A percentile compares a stretch with the other conserved stretches of the same genome.
These are phyloP conservation scores for Erethizon dorsatum DNA, from an alignment of 2,797 vertebrate species.

Conservation along the genomic window DNA sequence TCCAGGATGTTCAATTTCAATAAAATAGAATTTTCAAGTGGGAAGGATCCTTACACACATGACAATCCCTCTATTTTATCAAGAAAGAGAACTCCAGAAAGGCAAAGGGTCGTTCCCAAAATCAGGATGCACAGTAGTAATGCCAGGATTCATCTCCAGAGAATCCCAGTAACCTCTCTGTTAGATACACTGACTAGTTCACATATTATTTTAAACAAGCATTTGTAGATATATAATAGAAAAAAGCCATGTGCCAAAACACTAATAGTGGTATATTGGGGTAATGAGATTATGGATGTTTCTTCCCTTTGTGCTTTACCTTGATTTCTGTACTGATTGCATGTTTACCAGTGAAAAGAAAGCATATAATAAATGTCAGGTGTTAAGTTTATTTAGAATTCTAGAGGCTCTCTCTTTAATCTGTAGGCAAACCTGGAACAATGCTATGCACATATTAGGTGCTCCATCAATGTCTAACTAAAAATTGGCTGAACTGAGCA, in stretches of 20 bases:
- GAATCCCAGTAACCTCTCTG: background rate
- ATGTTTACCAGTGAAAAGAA: background rate
- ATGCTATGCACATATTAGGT: background rate
- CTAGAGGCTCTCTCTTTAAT: conserved; percentile 24
- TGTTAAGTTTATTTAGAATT: conserved; percentile 39
- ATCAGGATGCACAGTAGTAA: background rate
- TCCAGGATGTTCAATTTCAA: conserved; percentile 40
- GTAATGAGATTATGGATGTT: background rate
- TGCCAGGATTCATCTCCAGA: background rate
- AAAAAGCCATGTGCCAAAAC: conserved; percentile 7
- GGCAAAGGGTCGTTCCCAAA: conserved; percentile 40
- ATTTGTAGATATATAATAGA: background rate
- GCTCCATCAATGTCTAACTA: background rate
- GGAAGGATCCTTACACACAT: background rate
- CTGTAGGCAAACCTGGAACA: conserved; percentile 32
- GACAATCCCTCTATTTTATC: conserved; percentile 7
- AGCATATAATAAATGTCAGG: background rate
- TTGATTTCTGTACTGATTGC: conserved; percentile 42
- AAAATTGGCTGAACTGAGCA: conserved; percentile 44
- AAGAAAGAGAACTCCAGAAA: conserved; percentile 52
- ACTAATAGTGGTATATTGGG: background rate
- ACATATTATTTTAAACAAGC: background rate
- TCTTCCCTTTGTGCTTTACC: conserved; percentile 24
- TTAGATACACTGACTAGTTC: background rate
- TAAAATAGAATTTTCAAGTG: conserved; percentile 50